Evolutionary conservation across 1,140 invertebrate genomes (phyloP), one percentile per base, ranked within the genome.

Genomic region (Cydia fagiglandana): DNA sequence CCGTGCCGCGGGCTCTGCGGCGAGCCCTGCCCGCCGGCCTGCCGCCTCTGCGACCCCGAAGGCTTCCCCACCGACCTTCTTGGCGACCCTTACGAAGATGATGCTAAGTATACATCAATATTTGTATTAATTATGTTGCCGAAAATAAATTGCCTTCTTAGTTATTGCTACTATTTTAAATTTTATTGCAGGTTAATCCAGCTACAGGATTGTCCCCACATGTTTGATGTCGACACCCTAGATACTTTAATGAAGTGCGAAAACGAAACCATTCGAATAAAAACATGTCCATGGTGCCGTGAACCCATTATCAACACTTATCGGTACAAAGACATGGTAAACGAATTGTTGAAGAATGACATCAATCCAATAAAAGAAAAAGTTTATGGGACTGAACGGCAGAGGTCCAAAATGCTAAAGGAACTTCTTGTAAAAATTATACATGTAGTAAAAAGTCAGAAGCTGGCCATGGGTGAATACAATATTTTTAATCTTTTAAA

Each of bases 1-100:
- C 75, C 79, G 3, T 96, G 96, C 86, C 92, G 94, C 82, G 96
- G 96, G 30, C 94, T 95, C 73, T 96, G 96, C 89, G 95, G 95
- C 13, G 96, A 97, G 85, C 88, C 92, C 80, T 94, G 94, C 86
- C 94, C 92, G 88, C 93, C 86, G 68, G 77, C 94, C 20, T 95
- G 94, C 85, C 83, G 88, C 4, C 73, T 88, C 68, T 95, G 94
- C 84, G 73, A 88, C 70, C 85, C 90, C 17, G 89, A 91, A 0
- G 73, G 88, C 73, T 90, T 94, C 88, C 81, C 88, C 30, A 93
- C 90, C 20, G 90, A 94, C 64, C 94, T 96, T 76, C 93, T 96
- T 28, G 95, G 95, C 9, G 93, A 90, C 81, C 93, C 94, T 80
- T 94, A 94, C 77, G 94, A 94, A 2, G 90, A 93, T 38, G 90